Conservation (phyloP, 2,797 vertebrate species). For the Enteromius trimaculatus region DNA sequence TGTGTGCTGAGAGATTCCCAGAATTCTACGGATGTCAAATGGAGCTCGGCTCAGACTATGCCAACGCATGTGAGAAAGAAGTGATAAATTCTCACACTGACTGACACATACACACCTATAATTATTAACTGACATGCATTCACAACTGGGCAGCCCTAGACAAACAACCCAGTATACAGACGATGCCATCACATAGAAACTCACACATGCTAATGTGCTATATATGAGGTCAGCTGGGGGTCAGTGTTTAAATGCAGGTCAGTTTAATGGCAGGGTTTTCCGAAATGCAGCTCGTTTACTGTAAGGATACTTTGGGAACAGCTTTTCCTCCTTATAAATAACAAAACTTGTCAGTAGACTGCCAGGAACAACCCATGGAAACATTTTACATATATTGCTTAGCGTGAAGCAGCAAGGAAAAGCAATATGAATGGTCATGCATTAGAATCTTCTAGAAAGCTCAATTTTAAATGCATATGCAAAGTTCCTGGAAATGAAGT, state of each 20-base stretch:
- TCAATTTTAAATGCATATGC: not conserved
- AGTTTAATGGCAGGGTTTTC: constrained; percentile 1
- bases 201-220: constrained; percentile 22
- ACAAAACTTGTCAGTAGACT: constrained; percentile 12
- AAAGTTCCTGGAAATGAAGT: not conserved
- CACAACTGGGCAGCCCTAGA: constrained; percentile 7
- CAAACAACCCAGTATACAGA: not conserved
- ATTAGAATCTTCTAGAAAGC: not conserved
- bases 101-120: constrained; percentile 48
- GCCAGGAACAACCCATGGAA: not conserved
- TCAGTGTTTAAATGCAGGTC: not conserved
- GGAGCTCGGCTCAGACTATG: not conserved
- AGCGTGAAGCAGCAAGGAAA: not conserved
- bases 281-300: not conserved
- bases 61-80: constrained; percentile 13
- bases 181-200: not conserved
- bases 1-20: constrained; percentile 46
- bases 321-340: constrained; percentile 4
- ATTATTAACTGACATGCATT: constrained; percentile 29
- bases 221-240: constrained; percentile 17
- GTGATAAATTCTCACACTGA: constrained; percentile 47
- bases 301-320: not conserved
- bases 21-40: constrained; percentile 37
- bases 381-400: not conserved
- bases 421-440: not conserved